Evolutionary conservation across 1,140 invertebrate species (phyloP).

Genomic region (Aphaenogaster floridana): DNA sequence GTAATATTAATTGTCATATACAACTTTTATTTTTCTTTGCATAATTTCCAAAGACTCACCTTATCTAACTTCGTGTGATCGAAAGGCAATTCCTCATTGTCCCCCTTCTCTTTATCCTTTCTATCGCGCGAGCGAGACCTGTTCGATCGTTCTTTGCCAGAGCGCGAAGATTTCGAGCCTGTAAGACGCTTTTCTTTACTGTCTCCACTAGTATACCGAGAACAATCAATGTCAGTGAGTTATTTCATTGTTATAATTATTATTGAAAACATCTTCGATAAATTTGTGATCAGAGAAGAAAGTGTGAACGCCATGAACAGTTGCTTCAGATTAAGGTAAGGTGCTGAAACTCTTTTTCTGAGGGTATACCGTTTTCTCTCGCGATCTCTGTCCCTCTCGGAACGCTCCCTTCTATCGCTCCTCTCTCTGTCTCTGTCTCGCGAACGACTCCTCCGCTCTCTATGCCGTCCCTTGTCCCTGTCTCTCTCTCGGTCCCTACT

Average conservation of each 20-base stretch:
- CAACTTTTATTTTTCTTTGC: background rate
- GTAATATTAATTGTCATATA: constrained; percentile 57
- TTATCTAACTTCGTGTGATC: constrained; percentile 92
- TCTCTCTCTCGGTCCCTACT: constrained; percentile 89
- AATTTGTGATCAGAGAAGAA: constrained; percentile 8
- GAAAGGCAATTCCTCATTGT: constrained; percentile 88
- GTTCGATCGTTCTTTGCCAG: constrained; percentile 84
- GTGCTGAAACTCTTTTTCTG: background rate
- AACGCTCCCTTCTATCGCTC: constrained; percentile 77
- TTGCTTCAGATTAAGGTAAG: background rate
- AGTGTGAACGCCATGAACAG: background rate
- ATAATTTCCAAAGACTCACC: constrained; percentile 83
- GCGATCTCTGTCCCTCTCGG: constrained; percentile 81
- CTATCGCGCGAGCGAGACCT: constrained; percentile 82
- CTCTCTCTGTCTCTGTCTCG: constrained; percentile 83
- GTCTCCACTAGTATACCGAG: constrained; percentile 83
- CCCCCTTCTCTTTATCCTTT: constrained; percentile 88
- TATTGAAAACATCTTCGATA: constrained; percentile 9
- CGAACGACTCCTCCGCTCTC: constrained; percentile 82
- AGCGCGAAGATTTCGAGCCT: constrained; percentile 85
- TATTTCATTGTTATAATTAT: constrained; percentile 43
- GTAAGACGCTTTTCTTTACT: constrained; percentile 87
- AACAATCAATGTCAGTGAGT: constrained; percentile 77
- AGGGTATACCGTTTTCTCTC: constrained; percentile 78
- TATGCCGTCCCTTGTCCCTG: constrained; percentile 86